Percentiles rank a stretch among this genome's conserved stretches.
These are phyloP conservation scores for Polyergus mexicanus DNA, from an alignment of 1,140 invertebrate genomes.

Conservation along the genomic window DNA sequence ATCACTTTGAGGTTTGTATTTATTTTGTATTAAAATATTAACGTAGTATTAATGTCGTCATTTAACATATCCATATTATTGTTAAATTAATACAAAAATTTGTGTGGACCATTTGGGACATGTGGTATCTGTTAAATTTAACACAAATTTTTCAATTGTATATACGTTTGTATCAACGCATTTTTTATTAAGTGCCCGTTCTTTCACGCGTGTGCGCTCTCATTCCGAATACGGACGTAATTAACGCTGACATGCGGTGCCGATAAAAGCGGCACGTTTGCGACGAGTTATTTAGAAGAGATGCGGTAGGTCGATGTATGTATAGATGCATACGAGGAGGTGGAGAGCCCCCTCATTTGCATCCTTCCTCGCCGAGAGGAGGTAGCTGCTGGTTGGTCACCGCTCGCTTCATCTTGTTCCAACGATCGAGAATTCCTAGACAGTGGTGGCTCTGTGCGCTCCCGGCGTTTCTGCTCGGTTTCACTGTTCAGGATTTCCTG, in stretches of 20 bases:
- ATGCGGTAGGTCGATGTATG: conserved; percentile 31
- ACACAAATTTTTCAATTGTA: too few relatives aligned
- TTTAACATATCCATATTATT: too few relatives aligned
- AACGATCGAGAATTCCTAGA: conserved; percentile 71
- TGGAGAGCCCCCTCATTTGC: conserved; percentile 53
- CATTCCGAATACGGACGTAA: conserved; percentile 19
- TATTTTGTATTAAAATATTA: too few relatives aligned
- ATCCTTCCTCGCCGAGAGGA: conserved; percentile 48
- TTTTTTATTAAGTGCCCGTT: conserved; percentile 16
- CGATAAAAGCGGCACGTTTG: conserved; percentile 26
- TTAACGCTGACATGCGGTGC: conserved; percentile 19
- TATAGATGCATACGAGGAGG: background rate
- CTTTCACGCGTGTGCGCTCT: background rate
- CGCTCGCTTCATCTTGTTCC: conserved; percentile 70
- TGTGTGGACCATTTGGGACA: too few relatives aligned
- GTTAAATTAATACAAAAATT: too few relatives aligned
- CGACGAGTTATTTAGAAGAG: conserved; percentile 44
- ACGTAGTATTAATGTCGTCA: too few relatives aligned
- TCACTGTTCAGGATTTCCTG: conserved; percentile 83
- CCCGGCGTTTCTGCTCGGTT: conserved; percentile 81
- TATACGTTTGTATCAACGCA: background rate
- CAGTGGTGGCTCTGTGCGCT: conserved; percentile 79
- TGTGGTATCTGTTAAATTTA: too few relatives aligned
- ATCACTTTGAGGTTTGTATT: too few relatives aligned
- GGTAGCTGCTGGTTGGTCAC: conserved; percentile 40